Base-by-base conservation (phyloP, 2,113 vertebrate species). In the Origma solitaria region DNA sequence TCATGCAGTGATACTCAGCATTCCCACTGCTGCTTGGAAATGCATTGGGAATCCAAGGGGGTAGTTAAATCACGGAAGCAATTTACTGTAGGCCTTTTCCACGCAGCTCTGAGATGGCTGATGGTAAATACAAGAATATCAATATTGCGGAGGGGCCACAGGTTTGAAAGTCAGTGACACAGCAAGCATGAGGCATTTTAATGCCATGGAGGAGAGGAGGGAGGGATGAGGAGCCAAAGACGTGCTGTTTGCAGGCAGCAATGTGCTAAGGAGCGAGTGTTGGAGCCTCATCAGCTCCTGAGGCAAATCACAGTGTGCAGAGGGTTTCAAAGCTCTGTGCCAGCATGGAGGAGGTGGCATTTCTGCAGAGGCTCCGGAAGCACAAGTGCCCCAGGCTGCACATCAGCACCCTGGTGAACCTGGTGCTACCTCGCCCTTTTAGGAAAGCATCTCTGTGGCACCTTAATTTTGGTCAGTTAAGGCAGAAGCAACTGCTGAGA, bases 211-310 rank as follows among this genome's bases (percentile, higher is more conserved):
- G 44, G 27, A 54, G 82, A 47, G 82, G 54, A 76, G 68, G 47
- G 57, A 84, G 57, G 31, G 68, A 18, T 66, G 60, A 88, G 51
- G 23, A 69, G 50, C 51, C 38, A 9, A 58, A 80, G 51, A 57
- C 0, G 0, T 47, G 56, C 56, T 0, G 2, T 54, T 89, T 47
- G 45, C 90, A 92, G 75, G 85, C 69, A 77, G 66, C 57, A 45
- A 37, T 45, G 8, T 2, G 4, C 33, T 69, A 64, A 72, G 0
- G 0, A 88, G 80, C 0, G 0, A 21, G 1, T 9, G 15, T 27
- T 7, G 0, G n/a, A 89, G 44, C 28, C n/a, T 79, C 57, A 44
- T 71, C 77, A 76, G 15, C 79, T 90, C 57, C 85, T 2, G 19
- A 80, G 70, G 50, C 58, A 92, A 85, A 72, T 60, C 23, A 20